Base-by-base conservation (phyloP, 2,888 invertebrate genomes). In the Brenthis ino region DNA sequence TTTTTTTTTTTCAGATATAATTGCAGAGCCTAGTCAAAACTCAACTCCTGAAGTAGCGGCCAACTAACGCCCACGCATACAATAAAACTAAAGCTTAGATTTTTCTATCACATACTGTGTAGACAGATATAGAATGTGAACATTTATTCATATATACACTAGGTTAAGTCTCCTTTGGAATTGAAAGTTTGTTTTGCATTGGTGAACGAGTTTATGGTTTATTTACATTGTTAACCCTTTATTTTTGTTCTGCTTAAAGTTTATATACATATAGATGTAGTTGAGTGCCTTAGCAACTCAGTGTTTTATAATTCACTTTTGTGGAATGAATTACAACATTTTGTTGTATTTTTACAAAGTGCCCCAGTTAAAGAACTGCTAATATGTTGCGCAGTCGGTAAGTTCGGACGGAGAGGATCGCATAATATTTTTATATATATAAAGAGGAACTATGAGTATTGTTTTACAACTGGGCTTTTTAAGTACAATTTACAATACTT, bases 241-340 rank as follows among this genome's bases (percentile, higher is more conserved):
- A 77, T 28, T 81, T 79, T 77, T 77, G 79, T 81, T 80, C 80
- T 75, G 87, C 88, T 82, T 87, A 82, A 84, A 83, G 74, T 81
- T 85, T 81, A 84, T 83, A 82, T 86, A 85, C 88, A 86, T 84
- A 80, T 86, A 89, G 87, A 50, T 80, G 86, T 89, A 89, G 89
- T 77, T 88, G 92, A 92, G 92, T 93, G 92, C 92, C 93, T 92
- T 92, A 92, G 92, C 92, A 86, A 91, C 91, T 92, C 92, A 87
- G 80, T 89, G 84, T 87, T 85, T 83, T 87, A 85, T 87, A 85
- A 81, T 83, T 81, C 83, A 80, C 78, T 80, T 82, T 75, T 76
- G 72, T 72, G 67, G 65, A 66, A 72, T 69, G 56, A 68, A 64
- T 61, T 58, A 69, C 58, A 55, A 68, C 60, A 37, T 64, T 69